A percentile compares a stretch with the other conserved stretches of the same genome.
These are phyloP conservation scores for Leucosticte australis DNA, from an alignment of 2,113 vertebrate species.

Conservation along the genomic window DNA sequence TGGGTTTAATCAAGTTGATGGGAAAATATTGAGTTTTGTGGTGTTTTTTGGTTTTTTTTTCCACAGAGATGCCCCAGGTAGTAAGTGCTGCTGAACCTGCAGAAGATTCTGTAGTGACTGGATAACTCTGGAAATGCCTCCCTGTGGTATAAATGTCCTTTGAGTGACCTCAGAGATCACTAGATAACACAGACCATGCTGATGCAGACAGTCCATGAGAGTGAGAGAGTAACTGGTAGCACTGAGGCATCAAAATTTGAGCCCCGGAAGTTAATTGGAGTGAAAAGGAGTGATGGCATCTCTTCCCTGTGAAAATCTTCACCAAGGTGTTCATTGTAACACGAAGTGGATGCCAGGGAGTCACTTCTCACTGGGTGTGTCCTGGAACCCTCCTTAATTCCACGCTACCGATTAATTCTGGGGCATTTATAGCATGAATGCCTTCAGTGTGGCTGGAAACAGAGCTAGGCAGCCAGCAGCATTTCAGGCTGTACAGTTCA, in stretches of 20 bases:
- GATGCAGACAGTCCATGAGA: neutral
- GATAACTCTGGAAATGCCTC: slow-evolving; percentile 1
- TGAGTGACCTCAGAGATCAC: slow-evolving; percentile 27
- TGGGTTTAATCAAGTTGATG: neutral
- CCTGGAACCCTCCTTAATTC: neutral
- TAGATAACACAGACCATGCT: slow-evolving; percentile 2
- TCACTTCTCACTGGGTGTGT: neutral
- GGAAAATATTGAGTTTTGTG: neutral
- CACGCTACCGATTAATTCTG: neutral
- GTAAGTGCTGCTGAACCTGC: neutral
- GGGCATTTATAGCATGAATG: neutral
- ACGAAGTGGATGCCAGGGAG: neutral
- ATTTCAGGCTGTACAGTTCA: neutral
- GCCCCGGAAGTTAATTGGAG: neutral
- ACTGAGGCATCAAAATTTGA: slow-evolving; percentile 42
- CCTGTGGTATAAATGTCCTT: neutral
- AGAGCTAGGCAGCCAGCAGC: neutral
- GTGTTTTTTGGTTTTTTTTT: no score
- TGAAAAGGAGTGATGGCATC: neutral
- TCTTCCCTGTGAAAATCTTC: neutral
- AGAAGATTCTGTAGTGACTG: neutral
- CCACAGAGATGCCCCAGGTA: neutral
- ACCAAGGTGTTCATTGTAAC: neutral
- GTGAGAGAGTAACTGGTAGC: neutral
- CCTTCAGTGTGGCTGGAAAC: neutral